Evolutionary conservation across 2,797 vertebrate species (phyloP).

Genomic region (Cygnus olor): DNA sequence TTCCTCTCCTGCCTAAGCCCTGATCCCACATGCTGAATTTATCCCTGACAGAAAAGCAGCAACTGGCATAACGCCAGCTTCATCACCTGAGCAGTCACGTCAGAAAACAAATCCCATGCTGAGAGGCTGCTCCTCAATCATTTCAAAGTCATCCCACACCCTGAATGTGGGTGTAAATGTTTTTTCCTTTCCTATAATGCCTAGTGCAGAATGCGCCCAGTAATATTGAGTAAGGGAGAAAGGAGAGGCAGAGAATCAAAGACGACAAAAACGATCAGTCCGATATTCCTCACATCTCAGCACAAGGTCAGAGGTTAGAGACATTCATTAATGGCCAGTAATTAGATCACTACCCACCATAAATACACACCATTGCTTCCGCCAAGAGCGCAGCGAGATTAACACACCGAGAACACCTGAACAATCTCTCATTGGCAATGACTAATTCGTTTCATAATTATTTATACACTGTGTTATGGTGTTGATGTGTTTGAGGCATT

Average conservation of each 20-base stretch:
- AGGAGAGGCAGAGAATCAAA: not conserved
- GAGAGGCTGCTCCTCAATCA: not conserved
- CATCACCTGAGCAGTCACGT: fast-evolving
- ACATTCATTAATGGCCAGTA: not conserved
- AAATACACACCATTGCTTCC: not conserved
- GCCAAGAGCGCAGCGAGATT: not conserved
- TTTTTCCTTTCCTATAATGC: fast-evolving
- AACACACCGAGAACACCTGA: not conserved
- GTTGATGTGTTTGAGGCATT: not conserved
- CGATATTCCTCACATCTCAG: not conserved
- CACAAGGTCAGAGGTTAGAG: not conserved
- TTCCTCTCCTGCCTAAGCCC: not conserved
- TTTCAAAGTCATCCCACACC: not conserved
- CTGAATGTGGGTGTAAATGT: fast-evolving
- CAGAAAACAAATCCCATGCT: not conserved
- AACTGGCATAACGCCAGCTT: not conserved
- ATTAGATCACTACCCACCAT: not conserved
- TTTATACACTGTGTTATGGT: fast-evolving
- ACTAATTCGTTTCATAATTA: not conserved
- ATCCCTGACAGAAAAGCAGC: not conserved
- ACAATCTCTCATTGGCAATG: not conserved
- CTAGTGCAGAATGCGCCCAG: fast-evolving
- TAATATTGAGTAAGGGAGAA: not conserved
- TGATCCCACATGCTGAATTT: fast-evolving
- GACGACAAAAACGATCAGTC: not conserved